Evolutionary conservation across 2,888 invertebrate genomes (phyloP), one percentile per base, ranked within the genome.

Genomic region (Drosophila anomalipes): DNA sequence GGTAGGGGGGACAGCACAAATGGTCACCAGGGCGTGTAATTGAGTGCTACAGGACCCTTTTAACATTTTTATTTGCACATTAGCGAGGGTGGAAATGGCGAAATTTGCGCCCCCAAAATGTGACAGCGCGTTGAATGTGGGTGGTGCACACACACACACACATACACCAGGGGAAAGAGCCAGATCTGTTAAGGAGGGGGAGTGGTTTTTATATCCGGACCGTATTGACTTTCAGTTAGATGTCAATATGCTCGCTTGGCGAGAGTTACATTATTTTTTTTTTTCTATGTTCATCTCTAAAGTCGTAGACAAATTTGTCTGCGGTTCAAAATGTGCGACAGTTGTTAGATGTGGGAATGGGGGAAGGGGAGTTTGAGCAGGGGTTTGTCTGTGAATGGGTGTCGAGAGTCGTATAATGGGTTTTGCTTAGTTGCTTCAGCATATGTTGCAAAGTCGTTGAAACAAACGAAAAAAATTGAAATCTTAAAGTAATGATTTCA

Each of bases 41-140:
- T 93, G 93, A 93, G 93, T 93, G 93, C 93, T 93, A 93, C 93
- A 93, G 93, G 92, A 92, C 91, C 92, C 92, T 92, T 93, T 93
- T 93, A 93, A 93, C 93, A 92, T 92, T 93, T 93, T 93, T 93
- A 93, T 93, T 93, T 93, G 93, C 93, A 92, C 93, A 93, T 93
- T 93, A 93, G 93, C 93, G 91, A 91, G 93, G 92, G 93, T 93
- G 93, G 92, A 91, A 89, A 86, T 82, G 90, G 83, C 91, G 74
- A 91, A 91, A 88, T 89, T 89, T 88, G 89, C 89, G 90, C 87
- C 79, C 89, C 26, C 47, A 47, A 89, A 91, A 90, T 86, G 90
- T 86, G 86, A 86, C 86, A 86, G 91, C 88, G 86, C 86, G 86
- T 86, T 86, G 86, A 86, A 79, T 86, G 72, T 86, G 91, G 91